Evolutionary conservation across 2,888 invertebrate genomes (phyloP), one percentile per base, ranked within the genome.

Genomic region (Unio pictorum): DNA sequence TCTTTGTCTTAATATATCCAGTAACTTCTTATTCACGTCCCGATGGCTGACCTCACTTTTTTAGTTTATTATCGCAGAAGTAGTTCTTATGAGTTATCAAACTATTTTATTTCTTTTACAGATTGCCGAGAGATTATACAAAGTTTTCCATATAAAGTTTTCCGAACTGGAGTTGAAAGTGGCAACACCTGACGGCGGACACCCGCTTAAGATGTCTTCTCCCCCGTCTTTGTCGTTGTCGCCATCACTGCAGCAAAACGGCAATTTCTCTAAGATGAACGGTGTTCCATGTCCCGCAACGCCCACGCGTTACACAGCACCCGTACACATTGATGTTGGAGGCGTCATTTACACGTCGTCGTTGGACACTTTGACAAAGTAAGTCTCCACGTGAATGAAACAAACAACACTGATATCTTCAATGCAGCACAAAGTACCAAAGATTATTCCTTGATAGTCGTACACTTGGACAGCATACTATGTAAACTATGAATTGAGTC

Each of bases 291-390:
- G 96, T 82, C 96, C 98, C 23, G 98, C 98, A 1, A 95, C 95
- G 20, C 96, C 97, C 62, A 95, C 96, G 56, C 93, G 95, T 73
- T 96, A 95, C 90, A 97, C 96, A 69, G 98, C 98, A 3, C 98
- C 98, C 0, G 98, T 98, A 0, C 98, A 98, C 91, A 98, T 98
- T 81, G 98, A 98, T 90, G 98, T 98, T 67, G 98, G 98, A 8
- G 98, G 98, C 56, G 96, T 96, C 68, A 98, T 98, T 85, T 98
- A 98, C 91, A 98, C 98, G 0, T 97, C 97, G 7, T 97, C 97
- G 0, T 91, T 98, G 88, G 97, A 98, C 91, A 98, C 98, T 8
- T 93, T 98, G 59, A 98, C 98, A 76, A 94, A 94, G 96, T 96
- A 91, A 93, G 94, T 92, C 18, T 4, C 45, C 45, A 45, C 3